Evolutionary conservation across 1,140 invertebrate genomes (phyloP), one percentile per base, ranked within the genome.

Genomic region (Thalassaphorura encarpata): DNA sequence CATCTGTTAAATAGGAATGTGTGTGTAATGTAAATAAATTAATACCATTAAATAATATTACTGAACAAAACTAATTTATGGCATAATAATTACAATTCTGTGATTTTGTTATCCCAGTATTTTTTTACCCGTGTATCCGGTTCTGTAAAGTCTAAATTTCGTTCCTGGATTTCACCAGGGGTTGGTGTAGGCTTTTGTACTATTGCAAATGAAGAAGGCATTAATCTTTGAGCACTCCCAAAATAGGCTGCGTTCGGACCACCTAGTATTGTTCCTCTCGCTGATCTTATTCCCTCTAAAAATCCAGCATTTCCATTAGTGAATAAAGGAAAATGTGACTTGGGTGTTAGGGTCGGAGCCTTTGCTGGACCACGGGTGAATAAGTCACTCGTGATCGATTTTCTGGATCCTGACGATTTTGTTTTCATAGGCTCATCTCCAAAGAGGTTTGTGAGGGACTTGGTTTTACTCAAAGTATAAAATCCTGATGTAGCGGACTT

Each of bases 161-260:
- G 54, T 50, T 65, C 63, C 51, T 60, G 56, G 26, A 62, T 62
- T 46, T 65, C 63, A n/a, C 33, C 59, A 6, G 50, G n/a, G 19
- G 58, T 54, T 26, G 56, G 51, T 45, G 49, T 50, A 16, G 39
- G 16, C 28, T 33, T 48, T 16, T 24, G 26, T n/a, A n/a, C n/a
- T n/a, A n/a, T n/a, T n/a, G n/a, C n/a, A n/a, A n/a, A n/a, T 18
- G 47, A 29, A 13, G 43, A 28, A n/a, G 55, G 45, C 3, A 41
- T 24, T 2, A 39, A 31, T 45, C 85, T 75, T 65, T 88, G 86
- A 16, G 87, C 70, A 39, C 85, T 88, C 5, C 86, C 85, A 67
- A 89, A 89, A 66, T 89, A 89, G 0, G 85, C 85, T 2, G 86
- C 85, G 68, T 88, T 83, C 0, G 84, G 85, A 1, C 85, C 85